Base-by-base conservation (phyloP, 2,113 vertebrate species). In the Petrocephalus microphthalmus region DNA sequence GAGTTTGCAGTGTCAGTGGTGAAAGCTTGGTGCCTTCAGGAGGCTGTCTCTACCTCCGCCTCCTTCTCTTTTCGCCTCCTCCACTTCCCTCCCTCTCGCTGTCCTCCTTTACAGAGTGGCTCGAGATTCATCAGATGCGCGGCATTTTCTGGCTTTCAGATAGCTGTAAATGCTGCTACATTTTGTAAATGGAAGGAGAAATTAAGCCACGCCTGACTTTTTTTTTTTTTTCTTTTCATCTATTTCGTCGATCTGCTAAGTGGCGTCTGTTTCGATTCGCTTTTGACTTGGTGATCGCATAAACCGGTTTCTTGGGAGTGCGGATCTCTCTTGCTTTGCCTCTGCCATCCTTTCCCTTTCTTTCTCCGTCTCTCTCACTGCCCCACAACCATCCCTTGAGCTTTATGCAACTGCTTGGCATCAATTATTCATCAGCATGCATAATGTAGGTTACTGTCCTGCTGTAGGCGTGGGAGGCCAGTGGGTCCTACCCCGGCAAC, bases 371-470 rank as follows among this genome's bases (percentile, higher is more conserved):
- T 2, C 45, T 82, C 53, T 53, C 51, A 54, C 78, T 37, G 92
- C 88, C 89, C 74, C 87, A 81, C 52, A 13, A 52, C 52, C 51
- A 45, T 91, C 87, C 87, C 89, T 89, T 89, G 89, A 91, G 91
- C 90, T 89, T 89, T 88, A 89, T 89, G 91, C 90, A 91, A 90
- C 89, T 90, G 89, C 84, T 87, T 45, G 19, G 74, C 84, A 90
- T 92, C 90, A 91, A 92, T 92, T 90, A 92, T 92, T 92, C 84
- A 92, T 89, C 78, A 57, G 51, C 90, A 92, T 92, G 88, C 90
- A 92, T 92, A 91, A 92, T 92, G 91, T 89, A 92, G 88, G 60
- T 22, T 74, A 90, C 91, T 90, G 89, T 88, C 88, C 89, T 90
- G 90, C 89, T 89, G 85, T 85, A 90, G 90, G 91, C 89, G 88